Base-by-base conservation (phyloP, 2,113 vertebrate genomes). In the Campylomormyrus tamandua region DNA sequence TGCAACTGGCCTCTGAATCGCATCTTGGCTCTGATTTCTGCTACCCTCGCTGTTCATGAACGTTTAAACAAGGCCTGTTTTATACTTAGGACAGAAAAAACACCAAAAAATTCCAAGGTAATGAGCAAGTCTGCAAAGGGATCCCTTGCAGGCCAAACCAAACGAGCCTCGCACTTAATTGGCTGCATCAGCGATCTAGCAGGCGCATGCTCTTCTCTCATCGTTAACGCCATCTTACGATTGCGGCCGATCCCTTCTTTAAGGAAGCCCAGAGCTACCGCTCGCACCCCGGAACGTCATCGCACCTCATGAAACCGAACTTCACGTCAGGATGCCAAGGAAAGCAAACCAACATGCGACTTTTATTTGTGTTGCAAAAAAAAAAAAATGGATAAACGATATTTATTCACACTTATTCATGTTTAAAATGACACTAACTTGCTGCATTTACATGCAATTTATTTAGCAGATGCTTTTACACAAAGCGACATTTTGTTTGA, bases 81-180 rank as follows among this genome's bases (percentile, higher is more conserved):
- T 89, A 90, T 49, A 27, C 92, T 93, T 92, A 90, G 89, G 56
- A 88, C 10, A 84, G 56, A 53, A 58, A 91, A 66, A 90, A 90
- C 92, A 83, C 90, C 88, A 90, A 90, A 89, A 89, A 89, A 90
- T 83, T 90, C 0, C 77, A 49, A 49, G 83, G 85, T 70, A 89
- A 86, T 89, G 49, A 89, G 87, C 50, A 27, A 19, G 52, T 83
- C 45, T 66, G 46, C 46, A 53, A 85, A 24, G 56, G 31, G 58
- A n/a, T 50, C 50, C 31, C 45, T 39, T 27, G 3, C 45, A 52
- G 53, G 31, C 77, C 46, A 89, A 83, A 91, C 24, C 53, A 46
- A 86, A 90, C 39, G 66, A 24, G 56, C 42, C 56, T 31, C 45
- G 66, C 62, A 35, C 31, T 87, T 90, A 48, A 49, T 27, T 46